Evolutionary conservation across 2,888 invertebrate species (phyloP), one percentile per base, ranked within the genome.

Genomic region (Dimorphilus gyrociliatus): DNA sequence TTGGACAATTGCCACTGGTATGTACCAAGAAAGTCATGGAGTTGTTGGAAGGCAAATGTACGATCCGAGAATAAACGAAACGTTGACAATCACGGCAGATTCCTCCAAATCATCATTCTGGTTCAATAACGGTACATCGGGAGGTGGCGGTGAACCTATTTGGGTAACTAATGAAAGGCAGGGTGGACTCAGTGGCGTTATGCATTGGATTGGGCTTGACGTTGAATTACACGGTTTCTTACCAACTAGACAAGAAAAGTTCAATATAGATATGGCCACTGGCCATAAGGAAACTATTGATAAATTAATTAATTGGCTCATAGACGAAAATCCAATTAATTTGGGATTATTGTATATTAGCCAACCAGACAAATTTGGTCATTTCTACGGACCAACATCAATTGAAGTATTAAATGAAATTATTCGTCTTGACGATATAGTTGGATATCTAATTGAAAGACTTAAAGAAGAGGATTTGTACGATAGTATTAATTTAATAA

Each of bases 321-420:
- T 40, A 4, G 39, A 45, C 13, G 36, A 40, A 14, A 68, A 65
- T 32, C 76, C 76, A 7, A 73, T 74, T 1, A 78, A 78, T 61
- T 61, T 78, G 30, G 71, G 74, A 1, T 64, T 75, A 57, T 33
- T 76, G 24, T 78, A 78, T 48, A 70, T 75, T 45, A 72, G 75
- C 43, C 72, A 78, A 45, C 78, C 78, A 1, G 79, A 78, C 55
- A 58, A 65, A 1, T 36, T 42, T 34, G 73, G 72, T 1, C 78
- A 79, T 55, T 53, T 47, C 0, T 68, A 62, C 47, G 77, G 64
- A n/a, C 61, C 63, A 6, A 48, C 56, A 26, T 52, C 55, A 13
- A 36, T 37, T 16, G 40, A 53, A 28, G 40, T 60, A n/a, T 36
- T 50, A 5, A 71, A 73, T 39, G 63, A 66, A 37, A 52, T 72